Conservation (phyloP, 2,797 vertebrate genomes). For the Allobates femoralis region DNA sequence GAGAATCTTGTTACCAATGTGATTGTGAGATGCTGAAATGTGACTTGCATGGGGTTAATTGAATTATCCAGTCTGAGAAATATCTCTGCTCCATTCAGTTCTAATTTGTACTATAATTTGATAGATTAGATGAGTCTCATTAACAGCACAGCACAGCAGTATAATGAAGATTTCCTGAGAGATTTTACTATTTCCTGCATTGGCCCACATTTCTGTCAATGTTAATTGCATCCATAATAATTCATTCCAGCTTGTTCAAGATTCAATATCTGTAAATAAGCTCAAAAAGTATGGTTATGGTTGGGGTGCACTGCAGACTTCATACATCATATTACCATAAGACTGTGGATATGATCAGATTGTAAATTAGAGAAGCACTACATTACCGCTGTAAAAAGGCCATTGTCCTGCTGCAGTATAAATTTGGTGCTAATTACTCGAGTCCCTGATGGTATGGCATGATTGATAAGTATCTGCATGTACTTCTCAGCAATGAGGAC, state of each 20-base stretch:
- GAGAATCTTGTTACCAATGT: slow-evolving; percentile 72
- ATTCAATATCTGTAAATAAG: background rate
- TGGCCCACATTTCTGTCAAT: background rate
- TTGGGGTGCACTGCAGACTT: background rate
- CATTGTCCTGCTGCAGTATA: too few species aligned
- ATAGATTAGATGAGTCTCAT: slow-evolving; percentile 79
- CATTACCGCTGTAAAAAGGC: too few species aligned
- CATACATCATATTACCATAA: background rate
- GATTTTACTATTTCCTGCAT: background rate
- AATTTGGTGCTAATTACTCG: too few species aligned
- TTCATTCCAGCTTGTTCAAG: background rate
- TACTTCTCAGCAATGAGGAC: too few species aligned
- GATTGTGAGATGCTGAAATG: slow-evolving; percentile 73
- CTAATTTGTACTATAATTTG: slow-evolving; percentile 75
- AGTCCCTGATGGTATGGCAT: too few species aligned
- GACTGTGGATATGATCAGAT: too few species aligned
- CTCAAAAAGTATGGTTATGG: background rate
- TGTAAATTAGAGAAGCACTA: background rate
- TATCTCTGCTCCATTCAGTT: slow-evolving; percentile 78
- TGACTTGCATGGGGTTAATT: slow-evolving; percentile 77
- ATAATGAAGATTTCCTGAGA: background rate
- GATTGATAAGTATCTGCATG: too few species aligned
- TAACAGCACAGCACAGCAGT: slow-evolving; percentile 68
- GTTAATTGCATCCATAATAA: background rate
- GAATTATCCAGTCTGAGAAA: slow-evolving; percentile 73